A percentile compares a stretch with the other conserved stretches of the same genome.
phyloP scores from a whole-genome alignment of 1,140 invertebrate genomes.

The Rhopalosiphum maidis region DNA sequence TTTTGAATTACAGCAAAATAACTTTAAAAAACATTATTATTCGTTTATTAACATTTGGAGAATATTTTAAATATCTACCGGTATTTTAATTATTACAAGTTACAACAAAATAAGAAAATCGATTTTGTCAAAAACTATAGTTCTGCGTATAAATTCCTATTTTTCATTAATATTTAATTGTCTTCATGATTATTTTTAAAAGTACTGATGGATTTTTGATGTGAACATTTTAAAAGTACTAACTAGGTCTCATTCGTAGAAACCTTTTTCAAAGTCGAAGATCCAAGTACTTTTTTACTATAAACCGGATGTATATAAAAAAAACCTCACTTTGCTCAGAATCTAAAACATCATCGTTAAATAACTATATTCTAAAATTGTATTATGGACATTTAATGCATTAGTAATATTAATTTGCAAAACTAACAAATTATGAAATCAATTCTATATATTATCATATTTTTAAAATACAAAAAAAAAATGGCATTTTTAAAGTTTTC shows the following conservation, averaged over 20 bases:
- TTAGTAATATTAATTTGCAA: background rate
- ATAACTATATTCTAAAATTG: background rate
- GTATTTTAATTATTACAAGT: too few relatives aligned
- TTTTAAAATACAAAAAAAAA: background rate
- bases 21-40: too few relatives aligned
- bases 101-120: too few relatives aligned
- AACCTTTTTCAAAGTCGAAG: background rate
- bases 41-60: too few relatives aligned
- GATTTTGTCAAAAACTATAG: too few relatives aligned
- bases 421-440: background rate
- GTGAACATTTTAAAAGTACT: background rate
- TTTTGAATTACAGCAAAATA: too few relatives aligned
- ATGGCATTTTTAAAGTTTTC: background rate
- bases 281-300: background rate
- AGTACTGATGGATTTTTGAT: background rate
- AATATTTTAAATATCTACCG: too few relatives aligned
- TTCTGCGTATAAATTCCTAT: too few relatives aligned
- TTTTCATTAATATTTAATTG: background rate
- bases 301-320: background rate
- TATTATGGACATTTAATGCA: background rate
- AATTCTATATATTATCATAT: background rate
- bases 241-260: background rate
- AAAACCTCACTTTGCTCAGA: too few relatives aligned
- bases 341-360: background rate
- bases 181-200: background rate